These are phyloP conservation scores for Cebidichthys violaceus DNA, from an alignment of 2,113 vertebrate genomes.

Conservation along the genomic window DNA sequence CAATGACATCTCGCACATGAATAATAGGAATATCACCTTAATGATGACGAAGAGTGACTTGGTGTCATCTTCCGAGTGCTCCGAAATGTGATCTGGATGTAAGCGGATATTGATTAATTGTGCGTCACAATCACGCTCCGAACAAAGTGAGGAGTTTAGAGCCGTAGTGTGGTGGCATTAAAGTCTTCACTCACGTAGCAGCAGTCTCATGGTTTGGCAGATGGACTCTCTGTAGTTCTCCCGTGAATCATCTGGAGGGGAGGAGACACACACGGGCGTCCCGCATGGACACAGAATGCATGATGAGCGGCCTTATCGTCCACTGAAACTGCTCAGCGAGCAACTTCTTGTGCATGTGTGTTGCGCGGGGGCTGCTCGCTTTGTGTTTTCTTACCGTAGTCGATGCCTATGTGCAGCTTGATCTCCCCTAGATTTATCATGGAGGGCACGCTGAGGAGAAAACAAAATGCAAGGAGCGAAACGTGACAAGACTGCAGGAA, in stretches of 20 bases:
- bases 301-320: slow-evolving; percentile 51
- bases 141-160: slow-evolving; percentile 10
- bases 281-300: slow-evolving; percentile 51
- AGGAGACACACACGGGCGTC: slow-evolving; percentile 57
- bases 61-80: slow-evolving; percentile 96
- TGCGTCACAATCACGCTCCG: slow-evolving; percentile 16
- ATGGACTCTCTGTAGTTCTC: slow-evolving; percentile 94
- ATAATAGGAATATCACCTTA: slow-evolving; percentile 85
- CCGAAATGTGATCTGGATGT: slow-evolving; percentile 89
- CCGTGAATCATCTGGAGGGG: slow-evolving; percentile 86
- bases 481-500: slow-evolving; percentile 38
- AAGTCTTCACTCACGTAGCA: slow-evolving; percentile 90
- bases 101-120: slow-evolving; percentile 9
- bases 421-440: slow-evolving; percentile 93
- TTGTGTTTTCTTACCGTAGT: slow-evolving; percentile 86
- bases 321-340: slow-evolving; percentile 5
- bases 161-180: slow-evolving; percentile 5
- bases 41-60: slow-evolving; percentile 98
- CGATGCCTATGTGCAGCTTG: slow-evolving; percentile 90
- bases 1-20: slow-evolving; percentile 28
- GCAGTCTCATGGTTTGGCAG: slow-evolving; percentile 90
- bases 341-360: slow-evolving; percentile 8
- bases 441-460: slow-evolving; percentile 87
- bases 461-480: slow-evolving; percentile 53
- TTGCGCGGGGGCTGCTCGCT: not conserved